Percentiles rank a stretch among this genome's conserved stretches.
Conservation (phyloP, 2,888 invertebrate species). For the Drosophila anceps region DNA sequence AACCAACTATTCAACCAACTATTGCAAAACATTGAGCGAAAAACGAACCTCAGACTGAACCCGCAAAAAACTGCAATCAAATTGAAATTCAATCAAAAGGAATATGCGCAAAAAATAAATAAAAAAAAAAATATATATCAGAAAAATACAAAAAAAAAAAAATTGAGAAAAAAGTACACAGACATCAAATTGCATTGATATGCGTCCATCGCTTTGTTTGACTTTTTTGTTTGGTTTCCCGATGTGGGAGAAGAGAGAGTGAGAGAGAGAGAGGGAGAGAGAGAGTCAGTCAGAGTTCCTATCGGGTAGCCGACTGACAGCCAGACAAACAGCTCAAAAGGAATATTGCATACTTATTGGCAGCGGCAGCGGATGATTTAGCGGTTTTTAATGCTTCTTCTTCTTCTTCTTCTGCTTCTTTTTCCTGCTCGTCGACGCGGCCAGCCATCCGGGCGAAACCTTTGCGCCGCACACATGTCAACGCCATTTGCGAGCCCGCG, state of each 20-base stretch:
- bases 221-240: slow-evolving; percentile 67
- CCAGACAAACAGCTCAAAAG: slow-evolving; percentile 69
- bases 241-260: slow-evolving; percentile 13
- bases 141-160: neutral
- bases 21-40: slow-evolving; percentile 22
- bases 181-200: slow-evolving; percentile 75
- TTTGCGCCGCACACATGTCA: slow-evolving; percentile 66
- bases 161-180: slow-evolving; percentile 46
- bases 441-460: slow-evolving; percentile 27
- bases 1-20: slow-evolving; percentile 28
- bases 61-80: slow-evolving; percentile 66
- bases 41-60: slow-evolving; percentile 17
- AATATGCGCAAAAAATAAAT: slow-evolving; percentile 52
- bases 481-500: slow-evolving; percentile 57
- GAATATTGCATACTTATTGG: slow-evolving; percentile 78
- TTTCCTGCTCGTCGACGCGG: slow-evolving; percentile 10
- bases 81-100: slow-evolving; percentile 75
- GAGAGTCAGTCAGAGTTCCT: neutral
- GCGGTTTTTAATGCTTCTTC: slow-evolving; percentile 76
- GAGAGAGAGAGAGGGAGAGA: neutral
- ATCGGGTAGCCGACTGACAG: slow-evolving; percentile 44
- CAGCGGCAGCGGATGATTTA: slow-evolving; percentile 77
- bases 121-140: slow-evolving; percentile 12
- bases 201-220: slow-evolving; percentile 68
- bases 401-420: slow-evolving; percentile 32